These are phyloP conservation scores for Poliocrania exsul DNA, from an alignment of 2,797 vertebrate genomes.

Conservation along the genomic window DNA sequence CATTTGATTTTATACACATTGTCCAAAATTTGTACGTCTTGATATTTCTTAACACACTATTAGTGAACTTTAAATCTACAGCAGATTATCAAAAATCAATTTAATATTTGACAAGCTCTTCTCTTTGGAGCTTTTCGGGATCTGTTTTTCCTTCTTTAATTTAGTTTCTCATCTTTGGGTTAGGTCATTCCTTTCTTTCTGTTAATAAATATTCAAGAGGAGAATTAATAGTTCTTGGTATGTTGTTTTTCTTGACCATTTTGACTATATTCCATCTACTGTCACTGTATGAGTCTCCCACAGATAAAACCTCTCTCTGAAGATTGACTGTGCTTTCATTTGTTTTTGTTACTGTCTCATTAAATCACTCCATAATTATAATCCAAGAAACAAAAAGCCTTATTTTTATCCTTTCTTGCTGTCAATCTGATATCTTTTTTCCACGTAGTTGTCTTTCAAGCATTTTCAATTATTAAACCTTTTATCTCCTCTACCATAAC, in stretches of 20 bases:
- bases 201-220: background rate
- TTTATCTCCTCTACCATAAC: background rate
- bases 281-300: background rate
- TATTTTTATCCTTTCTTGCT: background rate
- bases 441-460: background rate
- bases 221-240: background rate
- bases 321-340: background rate
- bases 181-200: background rate
- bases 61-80: background rate
- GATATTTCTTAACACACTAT: background rate
- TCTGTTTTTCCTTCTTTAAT: background rate
- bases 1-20: background rate
- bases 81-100: background rate
- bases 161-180: background rate
- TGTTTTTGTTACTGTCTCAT: background rate
- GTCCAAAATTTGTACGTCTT: background rate
- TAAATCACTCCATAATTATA: background rate
- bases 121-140: background rate
- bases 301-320: background rate
- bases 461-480: background rate
- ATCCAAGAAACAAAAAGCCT: background rate
- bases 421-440: background rate
- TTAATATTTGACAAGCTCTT: background rate
- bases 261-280: background rate
- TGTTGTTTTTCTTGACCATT: background rate